Conservation (phyloP, 2,797 vertebrate species). For the Ispidina lecontei region DNA sequence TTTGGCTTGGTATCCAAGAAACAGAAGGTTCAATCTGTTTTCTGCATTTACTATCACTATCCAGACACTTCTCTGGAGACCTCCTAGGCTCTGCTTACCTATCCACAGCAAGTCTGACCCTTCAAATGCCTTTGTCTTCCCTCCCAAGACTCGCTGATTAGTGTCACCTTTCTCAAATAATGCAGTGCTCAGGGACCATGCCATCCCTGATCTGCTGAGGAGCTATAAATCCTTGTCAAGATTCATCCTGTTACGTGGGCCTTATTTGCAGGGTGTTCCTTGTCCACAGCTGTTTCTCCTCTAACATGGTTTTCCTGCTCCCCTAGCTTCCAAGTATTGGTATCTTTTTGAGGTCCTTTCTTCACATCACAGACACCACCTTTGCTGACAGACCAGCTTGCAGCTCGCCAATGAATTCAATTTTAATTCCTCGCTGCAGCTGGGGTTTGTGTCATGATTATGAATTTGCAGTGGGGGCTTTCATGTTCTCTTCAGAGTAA, state of each 20-base stretch:
- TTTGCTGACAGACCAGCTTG: background rate
- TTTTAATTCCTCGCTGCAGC: slow-evolving; percentile 42
- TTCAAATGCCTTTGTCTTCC: background rate
- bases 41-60: background rate
- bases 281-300: background rate
- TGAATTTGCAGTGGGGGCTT: slow-evolving; percentile 28
- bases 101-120: background rate
- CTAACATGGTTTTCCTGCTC: background rate
- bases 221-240: background rate
- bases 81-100: background rate
- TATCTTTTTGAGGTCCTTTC: background rate
- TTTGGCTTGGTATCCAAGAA: background rate
- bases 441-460: slow-evolving; percentile 50
- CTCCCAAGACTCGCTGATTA: background rate
- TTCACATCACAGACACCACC: background rate
- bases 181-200: background rate
- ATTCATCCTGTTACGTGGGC: background rate
- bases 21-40: background rate
- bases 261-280: background rate
- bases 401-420: background rate
- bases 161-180: background rate
- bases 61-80: background rate
- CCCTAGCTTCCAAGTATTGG: background rate
- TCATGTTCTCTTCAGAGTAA: slow-evolving; percentile 43
- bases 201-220: background rate